These are phyloP conservation scores for Aplidium turbinatum DNA, from an alignment of 23 tunicate genomes.

Conservation along the genomic window DNA sequence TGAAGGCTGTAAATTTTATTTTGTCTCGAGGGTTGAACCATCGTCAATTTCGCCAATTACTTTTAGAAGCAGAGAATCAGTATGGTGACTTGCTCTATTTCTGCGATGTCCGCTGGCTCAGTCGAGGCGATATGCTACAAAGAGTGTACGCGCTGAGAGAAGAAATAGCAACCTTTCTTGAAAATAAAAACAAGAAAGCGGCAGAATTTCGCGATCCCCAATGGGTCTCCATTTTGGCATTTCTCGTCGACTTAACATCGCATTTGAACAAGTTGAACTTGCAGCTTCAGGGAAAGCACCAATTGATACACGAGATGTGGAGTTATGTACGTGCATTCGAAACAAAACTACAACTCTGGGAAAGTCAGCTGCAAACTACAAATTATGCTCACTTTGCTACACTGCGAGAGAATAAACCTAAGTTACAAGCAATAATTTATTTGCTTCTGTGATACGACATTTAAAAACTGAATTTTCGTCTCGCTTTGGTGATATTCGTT, in stretches of 20 bases:
- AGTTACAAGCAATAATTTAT: slow-evolving; percentile 37
- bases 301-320: slow-evolving; percentile 83
- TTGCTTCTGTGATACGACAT: slow-evolving; percentile 58
- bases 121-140: slow-evolving; percentile 68
- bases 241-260: slow-evolving; percentile 58
- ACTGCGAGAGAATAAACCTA: slow-evolving; percentile 41
- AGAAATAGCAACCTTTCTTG: slow-evolving; percentile 49
- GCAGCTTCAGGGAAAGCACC: slow-evolving; percentile 67
- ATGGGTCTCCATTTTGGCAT: slow-evolving; percentile 69
- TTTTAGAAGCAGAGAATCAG: slow-evolving; percentile 72
- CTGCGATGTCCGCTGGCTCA: slow-evolving; percentile 75
- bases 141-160: slow-evolving; percentile 41
- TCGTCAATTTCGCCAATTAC: slow-evolving; percentile 69
- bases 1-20: slow-evolving; percentile 61
- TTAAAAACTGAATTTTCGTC: slow-evolving; percentile 58
- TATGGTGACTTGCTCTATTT: slow-evolving; percentile 65
- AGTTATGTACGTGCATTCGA: slow-evolving; percentile 49
- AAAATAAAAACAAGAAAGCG: too few species aligned
- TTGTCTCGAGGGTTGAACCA: slow-evolving; percentile 53
- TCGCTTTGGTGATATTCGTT: slow-evolving; percentile 58
- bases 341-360: slow-evolving; percentile 83
- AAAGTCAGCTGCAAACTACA: slow-evolving; percentile 53
- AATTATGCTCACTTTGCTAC: slow-evolving; percentile 67
- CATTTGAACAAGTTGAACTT: slow-evolving; percentile 72
- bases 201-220: too few species aligned